Evolutionary conservation across 2,888 invertebrate genomes (phyloP), one percentile per base, ranked within the genome.

Genomic region (Leptura quadrifasciata): DNA sequence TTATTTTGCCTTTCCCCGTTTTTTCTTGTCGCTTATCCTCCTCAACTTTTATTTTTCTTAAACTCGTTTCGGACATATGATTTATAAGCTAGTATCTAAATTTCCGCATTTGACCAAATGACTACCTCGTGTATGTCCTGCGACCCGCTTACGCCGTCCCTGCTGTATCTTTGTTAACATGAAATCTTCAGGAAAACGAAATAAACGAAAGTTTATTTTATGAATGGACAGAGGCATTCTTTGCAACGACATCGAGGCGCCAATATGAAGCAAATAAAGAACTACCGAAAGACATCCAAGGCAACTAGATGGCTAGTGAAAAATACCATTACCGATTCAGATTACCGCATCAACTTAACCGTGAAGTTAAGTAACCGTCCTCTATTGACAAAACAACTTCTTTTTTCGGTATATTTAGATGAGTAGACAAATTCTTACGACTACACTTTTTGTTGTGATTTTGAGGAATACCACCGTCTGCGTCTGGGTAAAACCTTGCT

Each of bases 251-350:
- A 74, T 78, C 76, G 68, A 80, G 82, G 82, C 80, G 82, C 82
- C 82, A 79, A 70, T 76, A 75, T 74, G 74, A 76, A 74, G 69
- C 60, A 78, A 76, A 77, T 75, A 79, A 80, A 80, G 67, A 76
- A 77, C 64, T 72, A 77, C 76, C 65, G 74, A 80, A 75, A 76
- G 73, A 72, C 64, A 69, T 69, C 77, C 77, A 74, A 76, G 77
- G 74, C 80, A 81, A 80, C 78, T 72, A 81, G 81, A 82, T 80
- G 82, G 80, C 78, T 81, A 78, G 79, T 80, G 82, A 81, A 82
- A 81, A 84, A 83, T 78, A 77, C 79, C 72, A 82, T 82, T 82
- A 80, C 78, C 80, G 80, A 83, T 82, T 82, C 78, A 78, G 68
- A 74, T 63, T 68, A 74, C 35, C 55, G 63, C 61, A 73, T 60